Evolutionary conservation across 2,888 invertebrate species (phyloP).

Genomic region (Microchrysa polita): DNA sequence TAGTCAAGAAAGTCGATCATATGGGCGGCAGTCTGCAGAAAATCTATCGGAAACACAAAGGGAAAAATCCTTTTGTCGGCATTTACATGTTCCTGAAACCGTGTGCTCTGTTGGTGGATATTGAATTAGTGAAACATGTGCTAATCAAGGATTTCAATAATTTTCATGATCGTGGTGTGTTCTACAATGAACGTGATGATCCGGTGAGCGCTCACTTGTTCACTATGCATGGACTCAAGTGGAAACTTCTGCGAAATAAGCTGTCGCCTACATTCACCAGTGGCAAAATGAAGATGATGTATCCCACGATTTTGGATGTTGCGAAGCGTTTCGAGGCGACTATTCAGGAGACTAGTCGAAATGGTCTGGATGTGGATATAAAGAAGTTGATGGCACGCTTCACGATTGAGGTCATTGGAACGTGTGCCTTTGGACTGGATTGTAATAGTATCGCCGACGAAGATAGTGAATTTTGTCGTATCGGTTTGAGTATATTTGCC

Average conservation of each 20-base stretch:
- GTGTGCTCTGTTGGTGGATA: constrained; percentile 49
- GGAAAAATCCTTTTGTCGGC: constrained; percentile 57
- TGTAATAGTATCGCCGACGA: constrained; percentile 64
- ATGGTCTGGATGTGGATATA: constrained; percentile 60
- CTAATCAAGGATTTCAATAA: constrained; percentile 62
- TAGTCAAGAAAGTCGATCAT: constrained; percentile 48
- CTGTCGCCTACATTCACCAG: constrained; percentile 66
- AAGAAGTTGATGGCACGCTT: constrained; percentile 63
- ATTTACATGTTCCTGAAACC: constrained; percentile 48
- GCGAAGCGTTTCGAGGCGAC: constrained; percentile 48
- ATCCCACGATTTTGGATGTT: constrained; percentile 54
- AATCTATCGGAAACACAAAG: constrained; percentile 57
- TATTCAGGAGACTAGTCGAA: constrained; percentile 49
- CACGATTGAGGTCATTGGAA: constrained; percentile 67
- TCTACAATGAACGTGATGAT: constrained; percentile 60
- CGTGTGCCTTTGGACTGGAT: constrained; percentile 66
- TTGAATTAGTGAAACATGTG: constrained; percentile 56
- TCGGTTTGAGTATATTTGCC: constrained; percentile 54
- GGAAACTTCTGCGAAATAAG: constrained; percentile 65
- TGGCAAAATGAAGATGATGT: constrained; percentile 63
- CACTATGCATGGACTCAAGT: constrained; percentile 62
- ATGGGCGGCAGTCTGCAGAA: constrained; percentile 50
- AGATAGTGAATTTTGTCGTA: constrained; percentile 60
- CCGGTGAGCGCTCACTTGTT: constrained; percentile 62
- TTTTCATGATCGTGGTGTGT: constrained; percentile 61